These are phyloP conservation scores for Xestia c-nigrum DNA, from an alignment of 2,888 invertebrate species.

Conservation along the genomic window DNA sequence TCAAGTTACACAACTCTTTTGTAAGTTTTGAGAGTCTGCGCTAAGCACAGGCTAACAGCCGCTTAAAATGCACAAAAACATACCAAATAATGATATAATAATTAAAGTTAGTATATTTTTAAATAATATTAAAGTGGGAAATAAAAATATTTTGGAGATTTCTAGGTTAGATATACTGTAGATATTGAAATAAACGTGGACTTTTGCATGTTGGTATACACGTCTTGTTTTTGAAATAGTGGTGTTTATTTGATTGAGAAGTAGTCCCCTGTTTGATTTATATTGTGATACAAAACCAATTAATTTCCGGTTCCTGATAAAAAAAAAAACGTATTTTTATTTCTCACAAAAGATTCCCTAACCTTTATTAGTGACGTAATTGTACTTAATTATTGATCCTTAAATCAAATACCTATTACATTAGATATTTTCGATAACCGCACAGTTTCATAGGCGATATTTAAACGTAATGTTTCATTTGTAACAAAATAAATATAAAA, in stretches of 20 bases:
- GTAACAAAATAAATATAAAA: slow-evolving; percentile 56
- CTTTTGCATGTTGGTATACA: slow-evolving; percentile 49
- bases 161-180: slow-evolving; percentile 58
- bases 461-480: slow-evolving; percentile 50
- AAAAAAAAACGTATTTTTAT: slow-evolving; percentile 37
- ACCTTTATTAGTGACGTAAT: slow-evolving; percentile 5
- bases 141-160: slow-evolving; percentile 66
- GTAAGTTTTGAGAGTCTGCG: slow-evolving; percentile 51
- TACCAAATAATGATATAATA: slow-evolving; percentile 55
- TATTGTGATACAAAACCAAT: background rate
- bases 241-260: background rate
- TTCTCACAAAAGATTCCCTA: slow-evolving; percentile 36
- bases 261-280: background rate
- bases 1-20: slow-evolving; percentile 47
- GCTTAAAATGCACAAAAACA: slow-evolving; percentile 82
- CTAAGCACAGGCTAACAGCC: slow-evolving; percentile 74
- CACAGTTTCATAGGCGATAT: slow-evolving; percentile 59
- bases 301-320: slow-evolving; percentile 3
- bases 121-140: slow-evolving; percentile 58
- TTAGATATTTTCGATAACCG: slow-evolving; percentile 62
- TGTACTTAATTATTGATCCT: slow-evolving; percentile 34
- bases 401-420: slow-evolving; percentile 46
- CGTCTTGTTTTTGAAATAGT: slow-evolving; percentile 1
- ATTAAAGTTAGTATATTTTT: slow-evolving; percentile 53
- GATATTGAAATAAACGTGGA: slow-evolving; percentile 49